These are phyloP conservation scores for Silvanus unidentatus DNA, from an alignment of 2,888 invertebrate genomes.

Conservation along the genomic window DNA sequence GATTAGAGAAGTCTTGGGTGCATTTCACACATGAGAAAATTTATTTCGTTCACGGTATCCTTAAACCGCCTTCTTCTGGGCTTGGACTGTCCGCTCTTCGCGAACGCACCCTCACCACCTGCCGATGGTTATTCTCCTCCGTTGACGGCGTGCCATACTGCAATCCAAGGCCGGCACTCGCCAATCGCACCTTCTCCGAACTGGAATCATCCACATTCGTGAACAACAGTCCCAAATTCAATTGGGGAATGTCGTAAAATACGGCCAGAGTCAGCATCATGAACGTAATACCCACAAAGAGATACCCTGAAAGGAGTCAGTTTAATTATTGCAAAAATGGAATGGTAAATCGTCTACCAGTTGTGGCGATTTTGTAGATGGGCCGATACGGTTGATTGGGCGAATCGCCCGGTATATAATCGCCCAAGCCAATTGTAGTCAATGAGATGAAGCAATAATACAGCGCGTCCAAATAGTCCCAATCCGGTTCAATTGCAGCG, in stretches of 20 bases:
- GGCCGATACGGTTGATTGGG: conserved; percentile 70
- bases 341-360: conserved; percentile 51
- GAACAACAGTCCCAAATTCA: conserved; percentile 76
- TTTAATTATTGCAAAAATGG: background rate
- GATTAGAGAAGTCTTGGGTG: no score
- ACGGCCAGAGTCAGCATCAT: conserved; percentile 80
- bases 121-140: conserved; percentile 48
- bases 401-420: conserved; percentile 81
- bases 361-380: conserved; percentile 75
- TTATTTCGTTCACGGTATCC: conserved; percentile 15
- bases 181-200: conserved; percentile 63
- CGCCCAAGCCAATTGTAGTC: conserved; percentile 84
- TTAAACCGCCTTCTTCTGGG: conserved; percentile 61
- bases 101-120: conserved; percentile 58
- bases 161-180: conserved; percentile 50
- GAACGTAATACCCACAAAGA: conserved; percentile 73
- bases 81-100: conserved; percentile 64
- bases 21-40: no score
- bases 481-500: conserved; percentile 68
- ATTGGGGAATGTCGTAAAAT: conserved; percentile 83
- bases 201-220: conserved; percentile 50
- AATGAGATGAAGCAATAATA: conserved; percentile 89
- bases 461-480: conserved; percentile 81
- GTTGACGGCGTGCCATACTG: conserved; percentile 47
- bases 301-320: no score